Base-by-base conservation (phyloP, 2,888 invertebrate species). In the Perdita meconis region DNA sequence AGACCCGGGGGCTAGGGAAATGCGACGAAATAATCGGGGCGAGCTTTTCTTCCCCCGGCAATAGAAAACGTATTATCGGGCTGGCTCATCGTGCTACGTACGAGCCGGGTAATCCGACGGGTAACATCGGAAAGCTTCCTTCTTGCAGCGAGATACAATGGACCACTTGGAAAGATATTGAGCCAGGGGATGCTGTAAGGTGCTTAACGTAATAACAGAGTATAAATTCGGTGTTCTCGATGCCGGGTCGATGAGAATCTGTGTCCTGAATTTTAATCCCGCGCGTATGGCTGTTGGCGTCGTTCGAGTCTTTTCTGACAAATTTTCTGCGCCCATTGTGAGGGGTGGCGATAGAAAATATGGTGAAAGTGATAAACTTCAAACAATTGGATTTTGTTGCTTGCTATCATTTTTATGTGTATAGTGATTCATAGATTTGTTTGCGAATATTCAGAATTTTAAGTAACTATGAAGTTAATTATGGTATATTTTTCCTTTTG, bases 61-160 rank as follows among this genome's bases (percentile, higher is more conserved):
- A 73, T 73, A 66, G 79, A 79, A 79, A 73, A 69, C 72, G 78
- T 57, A 69, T 79, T 79, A 70, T 72, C 70, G 64, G 34, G 1
- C 40, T n/a, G 26, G 59, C 71, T 67, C 67, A 71, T 70, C 66
- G 75, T 44, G n/a, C 42, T n/a, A 8, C 36, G 24, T 22, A 40
- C 53, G 40, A 50, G 34, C 19, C 10, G 19, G 36, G 51, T 65
- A 64, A 79, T 78, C 79, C 68, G 63, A 4, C 6, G 30, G 30
- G 2, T n/a, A n/a, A 30, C 77, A 63, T 82, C 69, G 26, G 38
- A 22, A 13, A 42, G 34, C 59, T 16, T 34, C 22, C 34, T 22
- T 34, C 34, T n/a, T 36, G 53, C 60, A 16, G 19, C 1, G 2
- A 47, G n/a, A 65, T 34, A 75, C 60, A 75, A 68, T 65, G 68